Evolutionary conservation across 2,888 invertebrate genomes (phyloP).

Genomic region (Parthenolecanium corni): DNA sequence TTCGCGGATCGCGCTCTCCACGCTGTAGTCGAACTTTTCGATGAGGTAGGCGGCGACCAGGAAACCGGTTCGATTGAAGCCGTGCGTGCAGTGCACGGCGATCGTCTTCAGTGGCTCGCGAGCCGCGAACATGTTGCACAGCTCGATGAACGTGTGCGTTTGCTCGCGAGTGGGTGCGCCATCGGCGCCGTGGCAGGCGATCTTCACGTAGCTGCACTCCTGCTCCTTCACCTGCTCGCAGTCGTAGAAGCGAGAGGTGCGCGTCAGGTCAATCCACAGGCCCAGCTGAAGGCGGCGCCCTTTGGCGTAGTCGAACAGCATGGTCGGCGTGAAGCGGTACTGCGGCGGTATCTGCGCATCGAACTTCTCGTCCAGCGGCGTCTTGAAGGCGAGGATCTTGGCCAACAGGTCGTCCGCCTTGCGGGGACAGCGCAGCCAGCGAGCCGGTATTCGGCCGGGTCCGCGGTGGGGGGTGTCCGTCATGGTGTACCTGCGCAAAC

Average conservation of each 20-base stretch:
- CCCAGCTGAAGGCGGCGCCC: constrained; percentile 61
- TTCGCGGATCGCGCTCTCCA: constrained; percentile 68
- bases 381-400: constrained; percentile 89
- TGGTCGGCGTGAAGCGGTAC: constrained; percentile 72
- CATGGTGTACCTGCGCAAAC: constrained; percentile 7
- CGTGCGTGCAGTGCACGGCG: constrained; percentile 91
- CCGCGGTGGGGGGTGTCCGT: not conserved
- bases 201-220: constrained; percentile 73
- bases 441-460: constrained; percentile 62
- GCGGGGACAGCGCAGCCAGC: constrained; percentile 80
- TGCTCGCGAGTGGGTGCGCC: constrained; percentile 82
- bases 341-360: constrained; percentile 73
- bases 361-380: constrained; percentile 72
- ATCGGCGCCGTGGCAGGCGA: constrained; percentile 82
- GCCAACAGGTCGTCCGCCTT: constrained; percentile 60
- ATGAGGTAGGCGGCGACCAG: constrained; percentile 84
- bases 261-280: constrained; percentile 92
- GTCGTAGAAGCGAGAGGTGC: constrained; percentile 86
- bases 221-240: constrained; percentile 61
- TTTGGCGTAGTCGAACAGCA: constrained; percentile 72
- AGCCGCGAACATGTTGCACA: constrained; percentile 65
- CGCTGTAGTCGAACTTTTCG: constrained; percentile 65
- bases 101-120: constrained; percentile 61
- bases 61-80: constrained; percentile 96
- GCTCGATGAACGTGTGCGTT: constrained; percentile 65